phyloP scores from a whole-genome alignment of 2,113 vertebrate genomes.

The Pampusana beccarii region DNA sequence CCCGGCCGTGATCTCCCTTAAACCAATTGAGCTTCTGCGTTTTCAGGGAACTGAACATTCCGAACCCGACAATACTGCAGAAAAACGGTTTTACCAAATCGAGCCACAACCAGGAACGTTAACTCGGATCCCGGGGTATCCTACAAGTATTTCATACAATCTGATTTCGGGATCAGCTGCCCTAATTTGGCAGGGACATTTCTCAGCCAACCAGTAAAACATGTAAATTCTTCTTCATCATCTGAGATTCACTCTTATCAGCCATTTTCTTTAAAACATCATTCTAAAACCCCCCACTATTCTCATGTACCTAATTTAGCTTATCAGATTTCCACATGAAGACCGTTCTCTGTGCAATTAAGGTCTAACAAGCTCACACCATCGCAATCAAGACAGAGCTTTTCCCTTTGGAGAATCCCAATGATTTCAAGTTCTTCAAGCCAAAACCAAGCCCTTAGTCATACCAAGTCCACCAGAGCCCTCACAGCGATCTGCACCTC shows the following conservation, averaged over 20 bases:
- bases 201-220: neutral
- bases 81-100: neutral
- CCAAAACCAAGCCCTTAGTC: accelerated
- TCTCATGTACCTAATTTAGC: neutral
- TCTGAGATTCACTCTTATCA: neutral
- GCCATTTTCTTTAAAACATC: neutral
- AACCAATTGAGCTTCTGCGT: neutral
- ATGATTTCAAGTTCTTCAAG: neutral
- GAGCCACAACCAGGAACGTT: neutral
- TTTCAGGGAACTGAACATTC: neutral
- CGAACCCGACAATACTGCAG: no score
- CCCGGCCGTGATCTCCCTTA: neutral
- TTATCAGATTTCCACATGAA: neutral
- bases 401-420: neutral
- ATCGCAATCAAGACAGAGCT: neutral
- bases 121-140: no score
- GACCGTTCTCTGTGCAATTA: neutral
- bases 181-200: neutral
- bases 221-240: neutral
- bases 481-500: neutral
- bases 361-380: neutral
- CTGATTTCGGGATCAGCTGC: neutral
- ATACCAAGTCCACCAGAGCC: neutral
- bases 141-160: neutral
- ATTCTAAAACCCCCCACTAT: neutral